Conservation (phyloP, 53 echinoderm and acorn worm genomes). For the Hippasteria phrygiana region DNA sequence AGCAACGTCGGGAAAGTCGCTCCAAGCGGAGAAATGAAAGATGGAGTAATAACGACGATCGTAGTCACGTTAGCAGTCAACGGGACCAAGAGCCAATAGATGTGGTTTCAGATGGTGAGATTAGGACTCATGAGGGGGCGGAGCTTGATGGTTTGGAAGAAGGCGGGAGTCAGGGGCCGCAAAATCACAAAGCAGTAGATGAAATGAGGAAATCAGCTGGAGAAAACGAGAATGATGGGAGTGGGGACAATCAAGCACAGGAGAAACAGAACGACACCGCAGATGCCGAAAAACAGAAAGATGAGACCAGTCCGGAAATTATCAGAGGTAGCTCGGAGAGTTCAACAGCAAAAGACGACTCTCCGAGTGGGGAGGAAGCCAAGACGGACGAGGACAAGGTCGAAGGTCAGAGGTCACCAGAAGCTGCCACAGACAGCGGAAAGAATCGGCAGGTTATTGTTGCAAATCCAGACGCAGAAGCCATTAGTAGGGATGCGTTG, state of each 20-base stretch:
- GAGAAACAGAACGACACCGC: background rate
- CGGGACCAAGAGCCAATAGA: background rate
- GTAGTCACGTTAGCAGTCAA: background rate
- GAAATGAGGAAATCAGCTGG: background rate
- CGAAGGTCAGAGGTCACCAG: constrained; percentile 4
- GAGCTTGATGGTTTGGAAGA: background rate
- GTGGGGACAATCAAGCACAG: background rate
- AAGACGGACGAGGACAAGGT: constrained; percentile 23
- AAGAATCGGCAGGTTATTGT: background rate
- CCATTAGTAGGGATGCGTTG: too few species aligned
- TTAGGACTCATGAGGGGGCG: constrained; percentile 1
- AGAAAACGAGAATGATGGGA: constrained; percentile 34
- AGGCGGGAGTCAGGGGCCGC: background rate
- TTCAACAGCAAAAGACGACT: constrained; percentile 47
- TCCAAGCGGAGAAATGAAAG: constrained; percentile 25
- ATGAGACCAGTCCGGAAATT: constrained; percentile 41
- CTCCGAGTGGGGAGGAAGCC: constrained; percentile 20
- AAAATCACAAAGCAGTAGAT: background rate
- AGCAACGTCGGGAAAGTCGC: background rate
- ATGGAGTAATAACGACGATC: background rate
- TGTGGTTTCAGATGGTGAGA: constrained; percentile 37
- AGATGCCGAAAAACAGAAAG: background rate
- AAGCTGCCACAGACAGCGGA: background rate
- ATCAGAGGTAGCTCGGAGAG: constrained; percentile 23
- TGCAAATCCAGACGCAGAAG: background rate